Evolutionary conservation across 2,888 invertebrate species (phyloP), one percentile per base, ranked within the genome.

Genomic region (Sipha maydis): DNA sequence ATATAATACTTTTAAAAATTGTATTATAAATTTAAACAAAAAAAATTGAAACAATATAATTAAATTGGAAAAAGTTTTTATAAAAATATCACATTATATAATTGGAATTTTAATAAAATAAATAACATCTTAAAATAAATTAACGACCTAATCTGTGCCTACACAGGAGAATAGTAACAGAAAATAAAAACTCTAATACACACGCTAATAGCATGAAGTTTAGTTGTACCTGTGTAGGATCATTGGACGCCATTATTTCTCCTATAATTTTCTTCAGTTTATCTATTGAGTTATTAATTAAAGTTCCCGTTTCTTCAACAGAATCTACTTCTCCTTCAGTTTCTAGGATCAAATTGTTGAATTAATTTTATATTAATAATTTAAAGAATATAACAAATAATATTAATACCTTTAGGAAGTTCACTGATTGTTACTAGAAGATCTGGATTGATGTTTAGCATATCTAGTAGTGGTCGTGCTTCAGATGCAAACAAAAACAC

Each of bases 401-500:
- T 48, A 56, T 71, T 56, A 73, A 54, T 77, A 90, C 90, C 88
- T 88, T 88, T 88, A 1, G 83, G 89, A 61, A 90, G 89, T 83
- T 90, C 90, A 54, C 90, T 89, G 34, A 91, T 85, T 17, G 90
- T 90, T 38, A 91, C 90, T 75, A 90, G 78, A 86, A 90, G 90
- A 21, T 89, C 78, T 67, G 90, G 90, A 61, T 91, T 90, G 31
- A 90, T 88, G 38, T 90, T 90, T 25, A 91, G 90, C 38, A 90
- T 90, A 25, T 90, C 90, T 28, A 91, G 83, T n/a, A 91, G 84
- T 67, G 86, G 85, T 78, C 89, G 89, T 69, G 90, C 90, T 92
- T 98, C 97, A 89, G 94, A 93, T 11, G 94, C 94, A 92, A 97
- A 98, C 85, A 98, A 93, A 92, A 98, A 98, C 17, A 98, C 96